A percentile compares a stretch with the other conserved stretches of the same genome.
Evolutionary conservation across 2,888 invertebrate species (phyloP).

Genomic region (Pandemis cinnamomeana): DNA sequence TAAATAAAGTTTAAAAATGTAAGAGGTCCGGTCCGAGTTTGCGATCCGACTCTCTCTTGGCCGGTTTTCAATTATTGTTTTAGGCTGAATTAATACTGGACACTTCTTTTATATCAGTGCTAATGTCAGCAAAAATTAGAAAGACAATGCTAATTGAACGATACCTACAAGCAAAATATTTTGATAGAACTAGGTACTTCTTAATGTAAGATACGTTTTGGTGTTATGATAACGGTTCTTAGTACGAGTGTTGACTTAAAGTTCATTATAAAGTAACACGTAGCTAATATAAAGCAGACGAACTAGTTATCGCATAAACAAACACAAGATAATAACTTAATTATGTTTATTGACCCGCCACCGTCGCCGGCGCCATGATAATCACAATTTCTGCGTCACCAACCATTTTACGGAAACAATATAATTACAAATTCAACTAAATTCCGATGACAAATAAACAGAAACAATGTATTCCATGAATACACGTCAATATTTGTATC

Average conservation of each 20-base stretch:
- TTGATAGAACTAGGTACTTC: neutral
- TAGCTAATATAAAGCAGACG: slow-evolving; percentile 5
- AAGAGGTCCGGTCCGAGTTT: too few relatives aligned
- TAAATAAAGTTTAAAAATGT: too few relatives aligned
- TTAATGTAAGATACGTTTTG: neutral
- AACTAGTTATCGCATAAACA: slow-evolving; percentile 20
- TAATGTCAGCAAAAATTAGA: neutral
- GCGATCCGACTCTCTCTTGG: too few relatives aligned
- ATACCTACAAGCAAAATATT: slow-evolving; percentile 1
- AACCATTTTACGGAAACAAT: slow-evolving; percentile 24
- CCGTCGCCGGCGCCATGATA: slow-evolving; percentile 26
- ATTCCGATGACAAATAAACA: slow-evolving; percentile 58
- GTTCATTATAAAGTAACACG: neutral
- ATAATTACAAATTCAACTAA: slow-evolving; percentile 47
- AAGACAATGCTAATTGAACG: neutral
- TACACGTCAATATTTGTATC: slow-evolving; percentile 59
- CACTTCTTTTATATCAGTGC: too few relatives aligned
- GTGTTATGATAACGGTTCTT: neutral
- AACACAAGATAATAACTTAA: slow-evolving; percentile 33
- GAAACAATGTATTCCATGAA: slow-evolving; percentile 50
- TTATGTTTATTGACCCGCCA: slow-evolving; percentile 27
- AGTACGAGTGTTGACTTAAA: neutral
- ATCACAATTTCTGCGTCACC: slow-evolving; percentile 29
- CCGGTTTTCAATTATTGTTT: too few relatives aligned
- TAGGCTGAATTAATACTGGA: too few relatives aligned